Conservation (phyloP, 2,888 invertebrate species). For the Eupeodes luniger region DNA sequence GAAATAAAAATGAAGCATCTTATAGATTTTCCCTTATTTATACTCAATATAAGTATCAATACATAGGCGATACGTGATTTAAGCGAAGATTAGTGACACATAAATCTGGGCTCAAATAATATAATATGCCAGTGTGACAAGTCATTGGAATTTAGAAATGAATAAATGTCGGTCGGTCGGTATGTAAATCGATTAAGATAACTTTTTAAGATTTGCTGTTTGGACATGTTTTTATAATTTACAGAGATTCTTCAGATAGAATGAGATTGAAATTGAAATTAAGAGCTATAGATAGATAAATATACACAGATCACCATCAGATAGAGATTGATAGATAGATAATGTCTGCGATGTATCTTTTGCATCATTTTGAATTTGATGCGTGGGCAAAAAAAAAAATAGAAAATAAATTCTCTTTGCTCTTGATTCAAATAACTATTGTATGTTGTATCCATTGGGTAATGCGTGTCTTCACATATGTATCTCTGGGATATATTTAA, state of each 20-base stretch:
- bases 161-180: constrained; percentile 24
- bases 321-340: constrained; percentile 27
- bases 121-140: constrained; percentile 7
- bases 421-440: neutral
- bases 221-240: constrained; percentile 33
- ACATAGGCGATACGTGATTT: neutral
- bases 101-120: constrained; percentile 12
- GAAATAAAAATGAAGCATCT: constrained; percentile 3
- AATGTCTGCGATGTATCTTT: constrained; percentile 23
- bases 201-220: constrained; percentile 34
- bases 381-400: constrained; percentile 28
- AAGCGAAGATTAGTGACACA: constrained; percentile 41
- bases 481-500: neutral
- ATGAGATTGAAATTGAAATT: neutral
- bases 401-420: neutral
- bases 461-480: too few species aligned
- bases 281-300: neutral
- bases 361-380: constrained; percentile 36
- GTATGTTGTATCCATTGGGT: neutral
- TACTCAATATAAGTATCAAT: neutral
- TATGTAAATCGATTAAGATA: constrained; percentile 60
- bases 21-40: constrained; percentile 10
- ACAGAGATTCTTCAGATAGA: constrained; percentile 30
- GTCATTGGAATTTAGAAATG: constrained; percentile 32
- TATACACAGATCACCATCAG: too few species aligned